A percentile compares a stretch with the other conserved stretches of the same genome.
These are phyloP conservation scores for Porphyrio hochstetteri DNA, from an alignment of 2,113 vertebrate genomes.

Conservation along the genomic window DNA sequence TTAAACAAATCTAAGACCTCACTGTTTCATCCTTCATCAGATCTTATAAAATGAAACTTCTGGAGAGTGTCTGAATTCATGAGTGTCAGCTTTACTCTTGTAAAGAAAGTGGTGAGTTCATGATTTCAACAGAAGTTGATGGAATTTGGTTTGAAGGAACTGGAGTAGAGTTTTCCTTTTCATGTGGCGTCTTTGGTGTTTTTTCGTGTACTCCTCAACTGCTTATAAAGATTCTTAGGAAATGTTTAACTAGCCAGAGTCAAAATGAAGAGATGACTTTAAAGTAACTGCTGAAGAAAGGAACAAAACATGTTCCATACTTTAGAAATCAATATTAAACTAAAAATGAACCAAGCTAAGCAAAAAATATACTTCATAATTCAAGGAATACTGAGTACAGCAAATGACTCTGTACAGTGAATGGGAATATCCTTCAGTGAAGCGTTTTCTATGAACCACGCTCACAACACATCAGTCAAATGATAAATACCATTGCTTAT, in stretches of 20 bases:
- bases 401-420: background rate
- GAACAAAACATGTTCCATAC: background rate
- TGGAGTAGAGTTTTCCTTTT: background rate
- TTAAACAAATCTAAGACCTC: background rate
- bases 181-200: background rate
- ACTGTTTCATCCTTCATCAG: constrained; percentile 11
- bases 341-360: background rate
- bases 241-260: constrained; percentile 13
- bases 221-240: background rate
- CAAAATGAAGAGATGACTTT: background rate
- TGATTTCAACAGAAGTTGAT: constrained; percentile 35
- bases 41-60: constrained; percentile 22
- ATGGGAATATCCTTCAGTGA: background rate
- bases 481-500: background rate
- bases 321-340: background rate
- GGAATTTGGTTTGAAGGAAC: constrained; percentile 48
- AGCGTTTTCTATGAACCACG: background rate
- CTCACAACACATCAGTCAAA: background rate
- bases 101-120: constrained; percentile 50
- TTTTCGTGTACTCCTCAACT: background rate
- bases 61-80: background rate
- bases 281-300: background rate
- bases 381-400: background rate
- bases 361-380: background rate
- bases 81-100: background rate